phyloP scores from a whole-genome alignment of 1,140 invertebrate genomes.

The Geopemphigus sp. region DNA sequence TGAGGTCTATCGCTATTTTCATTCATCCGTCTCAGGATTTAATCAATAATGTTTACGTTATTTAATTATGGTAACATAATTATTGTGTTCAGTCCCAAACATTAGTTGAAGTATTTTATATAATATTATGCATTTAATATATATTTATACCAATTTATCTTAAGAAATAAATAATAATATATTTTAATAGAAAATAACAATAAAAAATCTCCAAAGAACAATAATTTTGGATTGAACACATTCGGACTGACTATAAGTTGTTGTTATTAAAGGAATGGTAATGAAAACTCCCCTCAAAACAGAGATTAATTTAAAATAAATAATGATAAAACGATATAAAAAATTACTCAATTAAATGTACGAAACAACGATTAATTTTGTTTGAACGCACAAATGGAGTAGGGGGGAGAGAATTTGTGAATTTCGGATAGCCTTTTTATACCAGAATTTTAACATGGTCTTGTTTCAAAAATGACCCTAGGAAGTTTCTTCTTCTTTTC shows the following conservation, averaged over 20 bases:
- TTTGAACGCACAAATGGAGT: background rate
- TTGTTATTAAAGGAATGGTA: slow-evolving; percentile 1
- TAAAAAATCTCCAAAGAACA: background rate
- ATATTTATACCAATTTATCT: background rate
- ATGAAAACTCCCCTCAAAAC: slow-evolving; percentile 14
- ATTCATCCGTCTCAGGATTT: background rate
- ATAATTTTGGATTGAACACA: background rate
- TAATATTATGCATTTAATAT: background rate
- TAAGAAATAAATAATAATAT: background rate
- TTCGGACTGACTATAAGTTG: background rate
- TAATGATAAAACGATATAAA: slow-evolving; percentile 22
- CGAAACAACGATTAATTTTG: slow-evolving; percentile 26
- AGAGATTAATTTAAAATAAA: background rate
- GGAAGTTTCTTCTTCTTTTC: background rate
- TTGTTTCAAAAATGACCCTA: background rate
- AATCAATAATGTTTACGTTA: background rate
- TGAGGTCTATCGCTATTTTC: background rate
- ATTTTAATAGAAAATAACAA: background rate
- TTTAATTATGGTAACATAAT: background rate
- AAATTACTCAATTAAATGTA: slow-evolving; percentile 6
- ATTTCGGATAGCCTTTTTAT: background rate
- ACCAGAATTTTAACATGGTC: background rate
- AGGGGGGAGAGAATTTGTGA: background rate
- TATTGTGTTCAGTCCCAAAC: background rate
- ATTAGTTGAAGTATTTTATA: background rate